These are phyloP conservation scores for Ceratosolen solmsi DNA, from an alignment of 1,140 invertebrate species.

Conservation along the genomic window DNA sequence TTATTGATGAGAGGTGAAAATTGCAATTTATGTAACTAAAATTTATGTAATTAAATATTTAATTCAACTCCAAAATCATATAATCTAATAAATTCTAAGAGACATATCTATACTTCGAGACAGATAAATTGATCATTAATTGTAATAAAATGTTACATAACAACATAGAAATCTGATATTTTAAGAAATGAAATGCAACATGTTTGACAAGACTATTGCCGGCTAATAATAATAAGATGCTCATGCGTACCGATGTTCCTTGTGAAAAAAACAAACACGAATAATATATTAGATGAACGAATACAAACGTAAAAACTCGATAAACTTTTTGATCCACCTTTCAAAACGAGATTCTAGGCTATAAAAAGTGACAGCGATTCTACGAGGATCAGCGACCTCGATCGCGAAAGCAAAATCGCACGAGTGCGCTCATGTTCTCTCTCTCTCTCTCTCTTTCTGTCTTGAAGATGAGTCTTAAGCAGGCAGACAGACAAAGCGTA, in stretches of 20 bases:
- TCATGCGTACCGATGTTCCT: neutral
- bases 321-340: neutral
- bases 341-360: neutral
- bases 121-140: too few relatives aligned
- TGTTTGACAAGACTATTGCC: neutral
- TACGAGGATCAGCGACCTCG: constrained; percentile 22
- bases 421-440: neutral
- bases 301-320: neutral
- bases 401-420: constrained; percentile 28
- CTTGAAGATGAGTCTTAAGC: neutral
- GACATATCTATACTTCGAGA: too few relatives aligned
- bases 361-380: constrained; percentile 14
- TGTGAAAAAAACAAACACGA: neutral
- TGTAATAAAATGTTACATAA: too few relatives aligned
- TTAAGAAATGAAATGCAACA: too few relatives aligned
- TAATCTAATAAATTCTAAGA: too few relatives aligned
- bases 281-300: neutral
- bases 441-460: neutral
- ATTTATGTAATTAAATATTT: too few relatives aligned
- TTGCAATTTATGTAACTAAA: too few relatives aligned
- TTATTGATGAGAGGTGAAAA: too few relatives aligned
- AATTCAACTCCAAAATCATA: too few relatives aligned
- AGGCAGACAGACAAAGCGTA: neutral
- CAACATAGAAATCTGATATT: too few relatives aligned
- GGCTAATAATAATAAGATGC: neutral